Evolutionary conservation across 1,140 invertebrate genomes (phyloP).

Genomic region (Eumeta japonica): DNA sequence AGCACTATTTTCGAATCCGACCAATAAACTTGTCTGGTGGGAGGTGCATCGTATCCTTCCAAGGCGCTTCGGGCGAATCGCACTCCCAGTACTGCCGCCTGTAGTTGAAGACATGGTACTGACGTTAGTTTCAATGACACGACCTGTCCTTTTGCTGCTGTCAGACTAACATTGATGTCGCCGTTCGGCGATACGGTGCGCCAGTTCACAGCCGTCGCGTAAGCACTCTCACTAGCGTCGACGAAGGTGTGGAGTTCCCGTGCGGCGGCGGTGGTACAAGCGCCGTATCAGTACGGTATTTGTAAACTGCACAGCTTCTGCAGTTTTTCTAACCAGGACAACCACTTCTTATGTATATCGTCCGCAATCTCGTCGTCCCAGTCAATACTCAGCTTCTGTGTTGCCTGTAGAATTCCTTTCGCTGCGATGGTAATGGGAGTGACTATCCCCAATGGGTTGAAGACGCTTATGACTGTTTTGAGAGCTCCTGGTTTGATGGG

Average conservation of each 20-base stretch:
- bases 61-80: background rate
- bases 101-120: background rate
- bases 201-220: conserved; percentile 11
- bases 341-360: background rate
- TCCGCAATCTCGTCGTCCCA: background rate
- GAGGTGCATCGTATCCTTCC: background rate
- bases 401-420: background rate
- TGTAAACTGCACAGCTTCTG: no score
- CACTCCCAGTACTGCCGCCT: background rate
- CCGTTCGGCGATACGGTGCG: background rate
- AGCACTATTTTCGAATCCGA: no score
- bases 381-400: background rate
- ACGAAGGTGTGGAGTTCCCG: conserved; percentile 5
- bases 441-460: background rate
- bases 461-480: background rate
- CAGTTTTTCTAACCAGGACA: background rate
- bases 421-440: background rate
- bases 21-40: background rate
- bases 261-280: background rate
- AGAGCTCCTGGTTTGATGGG: background rate
- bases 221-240: conserved; percentile 5
- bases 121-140: background rate
- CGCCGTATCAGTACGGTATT: background rate
- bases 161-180: background rate
- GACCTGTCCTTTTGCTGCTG: background rate